Evolutionary conservation across 2,797 vertebrate genomes (phyloP), one percentile per base, ranked within the genome.

Genomic region (Anguilla marmorata): DNA sequence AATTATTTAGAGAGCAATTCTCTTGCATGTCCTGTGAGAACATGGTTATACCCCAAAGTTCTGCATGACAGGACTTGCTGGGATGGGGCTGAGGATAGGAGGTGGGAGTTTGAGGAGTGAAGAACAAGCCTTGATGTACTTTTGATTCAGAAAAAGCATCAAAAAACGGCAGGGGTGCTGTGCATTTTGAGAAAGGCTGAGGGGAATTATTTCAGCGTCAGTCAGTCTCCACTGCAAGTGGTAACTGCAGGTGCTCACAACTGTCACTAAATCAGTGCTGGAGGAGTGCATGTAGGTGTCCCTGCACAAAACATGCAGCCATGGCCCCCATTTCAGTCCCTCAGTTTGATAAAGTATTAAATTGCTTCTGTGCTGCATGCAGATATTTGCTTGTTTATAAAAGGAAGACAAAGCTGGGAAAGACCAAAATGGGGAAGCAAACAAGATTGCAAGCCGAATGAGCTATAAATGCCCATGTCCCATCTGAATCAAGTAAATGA

Each of bases 391-490:
- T 50, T 79, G 24, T 82, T 48, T 82, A 48, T 9, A 50, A 80
- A 82, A 82, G 41, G 19, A 82, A 82, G 24, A 8, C 0, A 79
- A 37, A 80, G 21, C 3, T 80, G 24, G 45, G 24, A 21, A 6
- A 45, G 41, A 80, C 37, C 21, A 48, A 24, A 4, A 24, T 45
- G 41, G 16, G 37, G 76, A 45, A 45, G 14, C 6, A 7, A 45
- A 45, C 37, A 80, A 24, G 41, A 80, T 48, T 48, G 76, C 16
- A 30, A 82, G 11, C 74, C 37, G 82, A 63, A 82, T 87, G 33
- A 37, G 33, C 54, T n/a, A 85, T 9, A 85, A 87, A 54, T 54
- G 48, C 19, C 52, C 54, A 87, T 80, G 74, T 82, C n/a, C 72
- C 54, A 80, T 50, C 21, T 80, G 3, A 45, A 8, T 45, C 7